A percentile compares a stretch with the other conserved stretches of the same genome.
These are phyloP conservation scores for Miichthys miiuy DNA, from an alignment of 2,797 vertebrate species.

Conservation along the genomic window DNA sequence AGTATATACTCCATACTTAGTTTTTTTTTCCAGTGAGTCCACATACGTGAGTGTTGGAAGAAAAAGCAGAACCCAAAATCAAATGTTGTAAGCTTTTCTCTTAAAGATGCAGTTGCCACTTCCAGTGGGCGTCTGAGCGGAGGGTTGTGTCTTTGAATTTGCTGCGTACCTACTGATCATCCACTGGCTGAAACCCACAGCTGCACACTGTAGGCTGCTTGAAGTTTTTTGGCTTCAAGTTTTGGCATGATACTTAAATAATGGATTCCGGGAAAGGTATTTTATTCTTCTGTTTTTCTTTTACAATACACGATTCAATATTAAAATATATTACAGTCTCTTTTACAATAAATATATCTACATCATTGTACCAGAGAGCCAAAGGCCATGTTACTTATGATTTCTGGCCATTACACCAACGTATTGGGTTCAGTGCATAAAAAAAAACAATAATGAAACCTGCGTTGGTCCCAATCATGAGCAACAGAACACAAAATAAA, in stretches of 20 bases:
- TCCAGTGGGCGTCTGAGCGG: constrained; percentile 36
- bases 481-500: constrained; percentile 20
- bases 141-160: constrained; percentile 38
- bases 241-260: constrained; percentile 43
- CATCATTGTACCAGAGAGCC: constrained; percentile 15
- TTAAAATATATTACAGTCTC: constrained; percentile 26
- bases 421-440: not conserved
- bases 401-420: constrained; percentile 3
- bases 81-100: constrained; percentile 32
- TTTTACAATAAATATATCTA: constrained; percentile 37
- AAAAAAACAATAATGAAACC: not conserved
- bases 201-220: constrained; percentile 19
- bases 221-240: constrained; percentile 36
- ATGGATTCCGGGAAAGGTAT: constrained; percentile 33
- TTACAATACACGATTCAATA: constrained; percentile 14
- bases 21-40: constrained; percentile 36
- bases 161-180: constrained; percentile 42
- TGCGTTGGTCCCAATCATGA: constrained; percentile 12
- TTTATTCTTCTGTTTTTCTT: constrained; percentile 28
- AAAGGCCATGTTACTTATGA: constrained; percentile 5
- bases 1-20: constrained; percentile 51
- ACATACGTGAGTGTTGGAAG: constrained; percentile 54
- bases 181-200: constrained; percentile 45
- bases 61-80: constrained; percentile 38
- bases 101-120: constrained; percentile 44